Base-by-base conservation (phyloP, 2,888 invertebrate species). In the Xestia c-nigrum region DNA sequence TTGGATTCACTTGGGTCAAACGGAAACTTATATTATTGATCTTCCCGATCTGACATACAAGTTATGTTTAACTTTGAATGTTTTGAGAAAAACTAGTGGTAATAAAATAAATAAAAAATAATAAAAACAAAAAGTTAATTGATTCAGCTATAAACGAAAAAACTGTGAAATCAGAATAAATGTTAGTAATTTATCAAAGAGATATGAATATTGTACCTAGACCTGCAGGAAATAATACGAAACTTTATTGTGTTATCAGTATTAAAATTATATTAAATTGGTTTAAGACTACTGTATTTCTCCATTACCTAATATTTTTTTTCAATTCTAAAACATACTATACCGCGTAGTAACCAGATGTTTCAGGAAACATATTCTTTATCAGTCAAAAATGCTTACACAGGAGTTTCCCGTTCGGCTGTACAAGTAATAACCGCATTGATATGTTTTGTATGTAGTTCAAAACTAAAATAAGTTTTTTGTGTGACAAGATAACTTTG, bases 371-470 rank as follows among this genome's bases (percentile, higher is more conserved):
- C 16, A 14, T 19, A 21, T 16, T 52, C 14, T 61, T 75, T 68
- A 68, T 78, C 67, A 59, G 40, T 21, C 21, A 40, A 59, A 64
- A 63, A 12, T 46, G 31, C 40, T 21, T 57, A 55, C 14, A 61
- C 52, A 55, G 12, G 19, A 52, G 14, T 90, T 90, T 79, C 81
- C 72, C 47, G 3, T 57, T 72, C 67, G 80, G 74, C 71, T 83
- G 90, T 93, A 89, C 91, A 24, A 40, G 67, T 86, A 89, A 89
- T 91, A 92, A 92, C 91, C 91, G 90, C 89, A 89, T 50, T 89
- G 80, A 88, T 89, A 90, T 90, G 64, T 74, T 90, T 89, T 89
- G 85, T 76, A 21, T 90, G 89, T 89, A 88, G 87, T 85, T 88
- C 86, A 88, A 52, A 87, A 90, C 84, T 89, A 89, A 89, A 90